Conservation (phyloP, 2,888 invertebrate genomes). For the Brachypalpus laphriformis region DNA sequence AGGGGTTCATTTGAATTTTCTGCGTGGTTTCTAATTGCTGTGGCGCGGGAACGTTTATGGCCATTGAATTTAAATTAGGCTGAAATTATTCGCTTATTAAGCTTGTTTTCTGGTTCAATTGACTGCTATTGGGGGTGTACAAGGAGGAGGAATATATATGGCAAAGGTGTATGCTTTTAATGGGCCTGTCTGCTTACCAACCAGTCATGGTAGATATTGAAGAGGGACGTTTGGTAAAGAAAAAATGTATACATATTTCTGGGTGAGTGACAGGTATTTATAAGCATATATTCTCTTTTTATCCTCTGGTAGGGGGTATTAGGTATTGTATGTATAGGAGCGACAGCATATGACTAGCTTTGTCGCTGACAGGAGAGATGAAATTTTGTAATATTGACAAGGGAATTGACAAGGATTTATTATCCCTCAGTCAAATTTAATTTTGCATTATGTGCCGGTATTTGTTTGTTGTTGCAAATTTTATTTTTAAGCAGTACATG, state of each 20-base stretch:
- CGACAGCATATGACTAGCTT: neutral
- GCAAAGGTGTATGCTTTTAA: neutral
- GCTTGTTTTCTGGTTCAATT: conserved; percentile 13
- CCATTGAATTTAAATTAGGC: conserved; percentile 47
- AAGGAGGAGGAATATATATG: neutral
- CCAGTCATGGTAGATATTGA: neutral
- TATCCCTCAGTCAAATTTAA: neutral
- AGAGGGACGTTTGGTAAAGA: neutral
- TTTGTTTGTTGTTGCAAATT: neutral
- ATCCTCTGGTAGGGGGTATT: neutral
- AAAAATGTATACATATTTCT: neutral
- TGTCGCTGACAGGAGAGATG: neutral
- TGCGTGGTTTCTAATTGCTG: conserved; percentile 24
- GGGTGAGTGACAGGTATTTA: conserved; percentile 5
- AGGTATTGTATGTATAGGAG: no score
- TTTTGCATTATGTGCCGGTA: neutral
- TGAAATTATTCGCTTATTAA: conserved; percentile 27
- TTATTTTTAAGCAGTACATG: neutral
- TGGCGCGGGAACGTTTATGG: conserved; percentile 11
- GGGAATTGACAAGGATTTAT: conserved; percentile 16
- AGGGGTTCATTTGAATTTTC: conserved; percentile 21
- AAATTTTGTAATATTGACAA: conserved; percentile 24
- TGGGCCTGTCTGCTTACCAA: neutral
- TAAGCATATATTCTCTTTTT: neutral
- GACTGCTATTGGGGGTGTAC: neutral